A percentile compares a stretch with the other conserved stretches of the same genome.
phyloP scores from a whole-genome alignment of 2,113 vertebrate genomes.

The Lucifuga dentata region DNA sequence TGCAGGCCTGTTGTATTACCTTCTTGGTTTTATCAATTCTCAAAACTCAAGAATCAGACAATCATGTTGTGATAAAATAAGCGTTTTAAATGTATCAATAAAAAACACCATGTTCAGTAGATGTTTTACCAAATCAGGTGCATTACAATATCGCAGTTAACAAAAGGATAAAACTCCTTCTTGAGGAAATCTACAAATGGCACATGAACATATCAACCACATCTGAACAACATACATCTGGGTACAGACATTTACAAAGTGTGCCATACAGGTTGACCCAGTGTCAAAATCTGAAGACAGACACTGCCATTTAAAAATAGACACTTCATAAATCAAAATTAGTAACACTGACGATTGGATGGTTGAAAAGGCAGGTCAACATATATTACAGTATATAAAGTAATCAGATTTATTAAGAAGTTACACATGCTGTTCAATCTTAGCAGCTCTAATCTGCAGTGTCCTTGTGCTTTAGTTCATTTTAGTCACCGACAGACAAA shows the following conservation, averaged over 20 bases:
- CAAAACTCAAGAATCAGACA: constrained; percentile 61
- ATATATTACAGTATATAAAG: constrained; percentile 67
- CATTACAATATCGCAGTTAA: constrained; percentile 77
- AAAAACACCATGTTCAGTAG: constrained; percentile 77
- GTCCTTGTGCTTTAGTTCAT: constrained; percentile 71
- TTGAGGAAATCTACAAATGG: constrained; percentile 81
- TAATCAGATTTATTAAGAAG: constrained; percentile 66
- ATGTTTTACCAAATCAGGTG: constrained; percentile 75
- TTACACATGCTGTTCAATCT: constrained; percentile 66
- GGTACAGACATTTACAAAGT: constrained; percentile 71
- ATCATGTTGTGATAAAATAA: constrained; percentile 78
- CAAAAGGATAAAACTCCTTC: constrained; percentile 81
- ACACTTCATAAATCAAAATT: constrained; percentile 73
- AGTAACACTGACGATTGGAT: constrained; percentile 76
- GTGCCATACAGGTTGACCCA: constrained; percentile 69
- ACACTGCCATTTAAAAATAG: constrained; percentile 73
- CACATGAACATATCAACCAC: constrained; percentile 72
- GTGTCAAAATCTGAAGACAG: constrained; percentile 70
- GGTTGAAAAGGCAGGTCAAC: constrained; percentile 69
- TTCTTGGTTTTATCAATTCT: neutral
- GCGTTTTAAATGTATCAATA: constrained; percentile 78
- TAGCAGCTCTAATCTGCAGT: constrained; percentile 71
- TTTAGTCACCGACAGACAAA: constrained; percentile 64
- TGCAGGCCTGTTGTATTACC: neutral
- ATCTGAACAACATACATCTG: constrained; percentile 70